Evolutionary conservation across 2,888 invertebrate genomes (phyloP).

Genomic region (Conchocele bisecta): DNA sequence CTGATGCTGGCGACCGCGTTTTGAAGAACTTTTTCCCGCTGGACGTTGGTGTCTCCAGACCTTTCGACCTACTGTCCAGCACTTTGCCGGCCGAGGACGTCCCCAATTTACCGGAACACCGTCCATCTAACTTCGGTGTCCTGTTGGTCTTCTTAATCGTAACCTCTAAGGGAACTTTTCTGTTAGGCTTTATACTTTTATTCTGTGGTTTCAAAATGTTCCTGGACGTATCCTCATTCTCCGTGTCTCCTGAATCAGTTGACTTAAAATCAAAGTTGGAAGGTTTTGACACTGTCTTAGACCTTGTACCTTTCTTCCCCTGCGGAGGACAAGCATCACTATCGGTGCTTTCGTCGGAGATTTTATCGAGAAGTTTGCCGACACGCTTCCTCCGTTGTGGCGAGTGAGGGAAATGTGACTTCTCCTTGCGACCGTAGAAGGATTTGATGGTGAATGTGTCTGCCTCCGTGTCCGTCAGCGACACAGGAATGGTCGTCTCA

Average conservation of each 20-base stretch:
- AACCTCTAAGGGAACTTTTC: conserved; percentile 37
- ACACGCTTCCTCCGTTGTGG: conserved; percentile 58
- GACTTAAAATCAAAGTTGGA: conserved; percentile 48
- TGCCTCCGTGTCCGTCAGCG: conserved; percentile 22
- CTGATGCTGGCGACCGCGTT: conserved; percentile 64
- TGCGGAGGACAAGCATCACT: conserved; percentile 28
- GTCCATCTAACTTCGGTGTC: conserved; percentile 13
- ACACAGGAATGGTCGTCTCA: not conserved
- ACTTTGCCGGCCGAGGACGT: conserved; percentile 26
- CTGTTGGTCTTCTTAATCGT: conserved; percentile 6
- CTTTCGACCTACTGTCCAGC: not conserved
- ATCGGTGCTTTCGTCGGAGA: conserved; percentile 49
- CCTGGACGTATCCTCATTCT: conserved; percentile 1
- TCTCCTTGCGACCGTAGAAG: conserved; percentile 69
- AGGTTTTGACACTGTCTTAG: not conserved
- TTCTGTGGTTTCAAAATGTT: not conserved
- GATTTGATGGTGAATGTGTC: conserved; percentile 63
- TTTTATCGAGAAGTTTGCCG: conserved; percentile 40
- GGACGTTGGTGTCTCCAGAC: conserved; percentile 23
- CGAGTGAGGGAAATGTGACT: conserved; percentile 61
- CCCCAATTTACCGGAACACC: not conserved
- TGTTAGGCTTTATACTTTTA: too few species aligned
- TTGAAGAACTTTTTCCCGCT: conserved; percentile 69
- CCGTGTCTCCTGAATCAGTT: conserved; percentile 43
- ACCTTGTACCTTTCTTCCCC: not conserved